Base-by-base conservation (phyloP, 2,797 vertebrate genomes). In the Antrozous pallidus region DNA sequence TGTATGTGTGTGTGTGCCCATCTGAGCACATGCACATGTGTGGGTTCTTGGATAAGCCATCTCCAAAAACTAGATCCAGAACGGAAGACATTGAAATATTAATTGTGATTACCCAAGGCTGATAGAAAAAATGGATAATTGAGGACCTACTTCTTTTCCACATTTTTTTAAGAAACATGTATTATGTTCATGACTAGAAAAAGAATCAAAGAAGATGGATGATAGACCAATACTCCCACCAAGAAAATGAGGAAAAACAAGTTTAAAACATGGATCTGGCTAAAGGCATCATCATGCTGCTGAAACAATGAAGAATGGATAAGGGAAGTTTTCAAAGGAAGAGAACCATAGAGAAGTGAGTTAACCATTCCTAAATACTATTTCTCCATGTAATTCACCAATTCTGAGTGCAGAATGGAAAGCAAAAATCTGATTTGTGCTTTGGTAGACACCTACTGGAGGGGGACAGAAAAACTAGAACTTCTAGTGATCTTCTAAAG, bases 1-100 rank as follows among this genome's bases (percentile, higher is more conserved):
- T n/a, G 31, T 38, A 5, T 20, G 47, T 49, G 47, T 47, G 45
- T 47, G 42, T 49, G 49, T 49, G 42, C n/a, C n/a, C n/a, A n/a
- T n/a, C 7, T 4, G 10, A 16, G 28, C 2, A 1, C 13, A 0
- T 12, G 3, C 58, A 31, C 12, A 13, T 6, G 10, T 47, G 26
- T 31, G 28, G 12, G 6, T 61, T 61, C 24, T 85, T 85, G 24
- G 61, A 69, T 75, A 86, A 58, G 51, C 5, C 11, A 73, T 26
- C 28, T 65, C n/a, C 13, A 65, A 83, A 79, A 79, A 45, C 40
- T 4, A 67, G 24, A 73, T 61, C 12, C 67, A 31, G 45, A 65
- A 51, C 7, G 40, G 6, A 82, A 38, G 7, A 58, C 12, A 42
- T 2, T 45, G 24, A 77, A 85, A 81, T 49, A 47, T 54, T 71